Evolutionary conservation across 2,113 vertebrate genomes (phyloP), one percentile per base, ranked within the genome.

Genomic region (Leptobrachium leishanense): DNA sequence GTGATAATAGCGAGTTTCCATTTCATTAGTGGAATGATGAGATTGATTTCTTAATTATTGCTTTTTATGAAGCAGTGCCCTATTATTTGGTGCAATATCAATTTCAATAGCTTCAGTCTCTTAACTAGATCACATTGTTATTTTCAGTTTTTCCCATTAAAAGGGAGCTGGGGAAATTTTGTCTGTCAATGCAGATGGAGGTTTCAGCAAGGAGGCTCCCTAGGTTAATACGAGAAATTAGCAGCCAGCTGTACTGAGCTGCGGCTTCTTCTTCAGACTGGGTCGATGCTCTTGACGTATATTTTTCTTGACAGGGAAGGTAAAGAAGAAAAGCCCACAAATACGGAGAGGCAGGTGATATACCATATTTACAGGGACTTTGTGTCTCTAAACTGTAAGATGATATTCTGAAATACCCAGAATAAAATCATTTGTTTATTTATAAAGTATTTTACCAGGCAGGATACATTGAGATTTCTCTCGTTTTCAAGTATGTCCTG

Each of bases 171-270:
- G 77, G 77, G 77, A 79, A 73, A 79, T 67, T 79, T 55, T 66
- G 63, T 79, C 77, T 73, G 70, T 79, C 77, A 79, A 68, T 79
- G 70, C 70, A 79, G 77, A 79, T 79, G 77, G 77, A 79, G 64
- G 59, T 41, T 79, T 79, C 63, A 57, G 70, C 70, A 79, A 65
- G 10, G 77, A 74, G 77, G 72, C 62, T 79, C 77, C 77, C 77
- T 79, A 79, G 70, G 77, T 79, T 79, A 79, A 79, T 73, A 73
- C 72, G 77, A 31, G 64, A 79, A 79, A 79, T 74, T 73, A 79
- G 43, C 77, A 74, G 77, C 77, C 77, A 79, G 77, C 64, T 79
- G 77, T 73, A 79, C 63, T 57, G 70, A 59, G 50, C 72, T 68
- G 71, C 43, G 62, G 78, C 53, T 53, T 65, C 62, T 79, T 12